Base-by-base conservation (phyloP, 2,888 invertebrate species). In the Dryomyza anilis region DNA sequence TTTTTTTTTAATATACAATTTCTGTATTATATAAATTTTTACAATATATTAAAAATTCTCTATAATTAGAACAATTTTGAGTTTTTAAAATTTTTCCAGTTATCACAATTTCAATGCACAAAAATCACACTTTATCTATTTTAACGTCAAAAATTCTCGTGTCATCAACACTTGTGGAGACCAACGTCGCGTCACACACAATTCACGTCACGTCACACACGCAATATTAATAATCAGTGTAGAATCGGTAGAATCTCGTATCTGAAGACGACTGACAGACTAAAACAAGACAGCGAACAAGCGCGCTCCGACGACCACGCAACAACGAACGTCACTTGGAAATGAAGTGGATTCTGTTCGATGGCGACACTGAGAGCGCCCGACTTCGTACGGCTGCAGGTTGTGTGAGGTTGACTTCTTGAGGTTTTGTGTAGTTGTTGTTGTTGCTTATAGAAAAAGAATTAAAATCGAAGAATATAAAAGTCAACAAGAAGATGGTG, bases 281-380 rank as follows among this genome's bases (percentile, higher is more conserved):
- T 30, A 7, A n/a, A n/a, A n/a, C n/a, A 55, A 55, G 19, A 55
- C 29, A 45, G 21, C 36, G 36, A 29, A 14, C 14, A 58, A 27
- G 45, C 45, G 45, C 55, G 23, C 58, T 19, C 14, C 36, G 61
- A 52, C 61, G 53, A 61, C 52, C 61, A 53, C 68, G 67, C 70
- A 66, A 61, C 68, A 66, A 65, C 68, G 67, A 65, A 64, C 68
- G 61, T 69, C 69, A 70, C 63, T 72, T 74, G n/a, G n/a, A 76
- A 77, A 78, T 77, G 78, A 72, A 71, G 68, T 74, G 72, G 69
- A 74, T 78, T 78, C 78, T 76, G 73, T 16, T 53, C 39, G 53
- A 48, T 53, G 61, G 52, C 23, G 39, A 52, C 61, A 53, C 19
- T 23, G 48, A 59, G 59, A 46, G 59, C 46, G 48, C 3, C 6